Evolutionary conservation across 2,113 vertebrate genomes (phyloP).

Genomic region (Budorcas taxicolor): DNA sequence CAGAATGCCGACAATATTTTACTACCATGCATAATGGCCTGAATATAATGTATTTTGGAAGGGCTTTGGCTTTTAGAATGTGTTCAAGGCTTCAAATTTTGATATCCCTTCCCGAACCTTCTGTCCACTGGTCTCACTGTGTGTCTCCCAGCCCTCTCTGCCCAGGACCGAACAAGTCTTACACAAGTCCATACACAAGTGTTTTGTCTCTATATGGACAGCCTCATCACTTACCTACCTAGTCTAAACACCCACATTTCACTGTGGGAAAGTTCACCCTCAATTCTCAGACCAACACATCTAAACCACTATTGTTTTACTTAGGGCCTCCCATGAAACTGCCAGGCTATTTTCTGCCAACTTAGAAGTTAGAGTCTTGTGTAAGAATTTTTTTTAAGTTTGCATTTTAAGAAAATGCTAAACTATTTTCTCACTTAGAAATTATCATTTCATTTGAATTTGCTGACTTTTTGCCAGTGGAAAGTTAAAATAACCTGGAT

Average conservation of each 20-base stretch:
- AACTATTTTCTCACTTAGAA: slow-evolving; percentile 53
- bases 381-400: neutral
- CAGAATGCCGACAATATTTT: neutral
- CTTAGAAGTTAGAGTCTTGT: slow-evolving; percentile 11
- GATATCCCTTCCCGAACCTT: neutral
- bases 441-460: slow-evolving; percentile 55
- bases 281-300: neutral
- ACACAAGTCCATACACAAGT: neutral
- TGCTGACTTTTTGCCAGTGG: slow-evolving; percentile 56
- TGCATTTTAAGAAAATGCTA: slow-evolving; percentile 44
- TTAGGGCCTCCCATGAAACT: neutral
- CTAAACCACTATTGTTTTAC: neutral
- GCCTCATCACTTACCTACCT: neutral
- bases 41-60: neutral
- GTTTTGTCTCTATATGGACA: neutral
- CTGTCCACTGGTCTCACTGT: neutral
- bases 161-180: neutral
- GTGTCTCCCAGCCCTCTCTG: neutral
- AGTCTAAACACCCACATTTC: neutral
- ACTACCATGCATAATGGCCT: neutral
- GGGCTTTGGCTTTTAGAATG: neutral
- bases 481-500: slow-evolving; percentile 40
- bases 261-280: neutral
- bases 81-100: neutral
- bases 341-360: neutral